These are phyloP conservation scores for Cryptoblepharus egeriae DNA, from an alignment of 2,797 vertebrate genomes.

Conservation along the genomic window DNA sequence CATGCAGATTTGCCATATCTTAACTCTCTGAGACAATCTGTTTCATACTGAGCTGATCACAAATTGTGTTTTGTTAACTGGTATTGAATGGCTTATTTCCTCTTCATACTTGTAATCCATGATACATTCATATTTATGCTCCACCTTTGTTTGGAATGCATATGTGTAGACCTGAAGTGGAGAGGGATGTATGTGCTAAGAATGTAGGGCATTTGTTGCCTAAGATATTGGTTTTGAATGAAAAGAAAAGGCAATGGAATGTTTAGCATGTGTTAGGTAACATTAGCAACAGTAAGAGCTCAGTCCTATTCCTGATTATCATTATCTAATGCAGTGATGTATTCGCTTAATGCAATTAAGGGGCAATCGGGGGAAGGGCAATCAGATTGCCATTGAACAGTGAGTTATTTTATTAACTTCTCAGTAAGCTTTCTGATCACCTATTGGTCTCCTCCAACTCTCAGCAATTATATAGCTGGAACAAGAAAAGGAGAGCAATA, in stretches of 20 bases:
- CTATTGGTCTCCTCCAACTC: too few species aligned
- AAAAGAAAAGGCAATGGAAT: slow-evolving; percentile 21
- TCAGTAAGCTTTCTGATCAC: too few species aligned
- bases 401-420: too few species aligned
- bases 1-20: background rate
- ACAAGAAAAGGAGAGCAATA: too few species aligned
- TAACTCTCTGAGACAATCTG: background rate
- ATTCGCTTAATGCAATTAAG: too few species aligned
- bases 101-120: fast-evolving
- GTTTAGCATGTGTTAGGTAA: background rate
- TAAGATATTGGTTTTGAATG: slow-evolving; percentile 43
- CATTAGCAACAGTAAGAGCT: slow-evolving; percentile 1
- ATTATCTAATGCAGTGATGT: too few species aligned
- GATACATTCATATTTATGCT: background rate
- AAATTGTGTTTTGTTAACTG: slow-evolving; percentile 25
- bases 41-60: background rate
- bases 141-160: background rate
- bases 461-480: too few species aligned
- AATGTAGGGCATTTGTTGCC: background rate
- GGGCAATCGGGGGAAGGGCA: too few species aligned
- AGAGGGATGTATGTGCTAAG: background rate
- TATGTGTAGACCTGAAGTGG: background rate
- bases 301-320: background rate
- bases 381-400: too few species aligned
- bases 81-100: background rate